Percentiles rank a stretch among this genome's conserved stretches.
These are phyloP conservation scores for Agapostemon virescens DNA, from an alignment of 2,888 invertebrate genomes.

Conservation along the genomic window DNA sequence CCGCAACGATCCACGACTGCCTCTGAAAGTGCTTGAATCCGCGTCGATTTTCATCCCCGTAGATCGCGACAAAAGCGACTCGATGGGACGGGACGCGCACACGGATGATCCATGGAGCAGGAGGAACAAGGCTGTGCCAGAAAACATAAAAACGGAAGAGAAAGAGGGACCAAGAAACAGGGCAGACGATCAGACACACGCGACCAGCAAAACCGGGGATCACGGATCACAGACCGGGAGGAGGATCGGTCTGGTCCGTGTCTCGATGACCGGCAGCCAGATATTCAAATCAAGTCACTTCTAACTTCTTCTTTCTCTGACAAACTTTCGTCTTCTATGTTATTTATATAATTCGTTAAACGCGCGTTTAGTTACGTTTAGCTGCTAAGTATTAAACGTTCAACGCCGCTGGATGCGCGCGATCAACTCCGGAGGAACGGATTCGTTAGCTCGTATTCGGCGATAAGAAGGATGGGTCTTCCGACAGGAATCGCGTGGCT, in stretches of 20 bases:
- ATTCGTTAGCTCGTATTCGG: slow-evolving; percentile 28
- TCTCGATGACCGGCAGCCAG: slow-evolving; percentile 38
- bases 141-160: slow-evolving; percentile 45
- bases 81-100: slow-evolving; percentile 5
- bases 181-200: slow-evolving; percentile 1
- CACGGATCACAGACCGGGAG: not conserved
- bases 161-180: slow-evolving; percentile 59
- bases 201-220: not conserved
- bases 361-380: slow-evolving; percentile 51
- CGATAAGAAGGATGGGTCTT: slow-evolving; percentile 25
- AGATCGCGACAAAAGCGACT: not conserved
- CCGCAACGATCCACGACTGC: slow-evolving; percentile 1
- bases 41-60: not conserved
- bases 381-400: slow-evolving; percentile 59
- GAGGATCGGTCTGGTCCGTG: not conserved
- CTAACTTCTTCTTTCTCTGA: slow-evolving; percentile 60
- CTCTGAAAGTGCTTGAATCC: not conserved
- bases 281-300: slow-evolving; percentile 52
- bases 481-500: slow-evolving; percentile 46
- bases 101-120: slow-evolving; percentile 30
- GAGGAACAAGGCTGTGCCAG: slow-evolving; percentile 63
- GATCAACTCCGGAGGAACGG: slow-evolving; percentile 26
- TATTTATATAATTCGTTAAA: slow-evolving; percentile 57
- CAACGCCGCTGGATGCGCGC: slow-evolving; percentile 46
- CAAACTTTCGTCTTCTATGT: slow-evolving; percentile 56